Evolutionary conservation across 2,113 vertebrate species (phyloP).

Genomic region (Heliornis fulica): DNA sequence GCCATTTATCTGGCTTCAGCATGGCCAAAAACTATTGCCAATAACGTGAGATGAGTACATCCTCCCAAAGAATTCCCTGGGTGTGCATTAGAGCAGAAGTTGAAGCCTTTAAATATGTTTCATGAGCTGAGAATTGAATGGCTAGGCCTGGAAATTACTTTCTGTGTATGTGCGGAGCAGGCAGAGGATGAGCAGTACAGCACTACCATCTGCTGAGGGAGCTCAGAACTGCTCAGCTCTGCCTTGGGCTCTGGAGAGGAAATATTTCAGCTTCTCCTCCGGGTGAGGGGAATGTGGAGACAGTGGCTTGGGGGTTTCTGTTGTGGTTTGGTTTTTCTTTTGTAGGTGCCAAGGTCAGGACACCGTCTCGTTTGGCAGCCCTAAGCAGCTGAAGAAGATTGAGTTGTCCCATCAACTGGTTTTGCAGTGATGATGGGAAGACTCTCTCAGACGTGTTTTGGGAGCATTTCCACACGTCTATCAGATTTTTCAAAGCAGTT

Average conservation of each 20-base stretch:
- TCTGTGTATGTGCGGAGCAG: fast-evolving
- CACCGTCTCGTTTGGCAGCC: neutral
- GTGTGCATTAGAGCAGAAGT: neutral
- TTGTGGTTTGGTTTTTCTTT: too few species aligned
- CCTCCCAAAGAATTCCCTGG: neutral
- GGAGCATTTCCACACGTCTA: neutral
- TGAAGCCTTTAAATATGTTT: neutral
- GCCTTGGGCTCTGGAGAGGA: neutral
- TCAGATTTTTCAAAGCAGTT: neutral
- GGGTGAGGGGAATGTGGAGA: fast-evolving
- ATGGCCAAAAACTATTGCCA: neutral
- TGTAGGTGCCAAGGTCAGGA: neutral
- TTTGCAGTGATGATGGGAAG: neutral
- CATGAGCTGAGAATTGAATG: neutral
- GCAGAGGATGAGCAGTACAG: neutral
- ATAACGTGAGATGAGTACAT: neutral
- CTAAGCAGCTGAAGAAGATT: neutral
- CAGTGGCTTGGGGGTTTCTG: neutral
- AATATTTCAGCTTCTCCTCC: neutral
- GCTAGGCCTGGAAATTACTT: neutral
- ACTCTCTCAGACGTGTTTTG: neutral
- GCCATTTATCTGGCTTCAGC: neutral
- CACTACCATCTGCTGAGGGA: slow-evolving; percentile 26
- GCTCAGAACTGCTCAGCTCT: neutral
- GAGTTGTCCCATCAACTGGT: neutral